Percentiles rank a stretch among this genome's conserved stretches.
Evolutionary conservation across 2,888 invertebrate genomes (phyloP).

Genomic region (Cyrtodaria siliqua): DNA sequence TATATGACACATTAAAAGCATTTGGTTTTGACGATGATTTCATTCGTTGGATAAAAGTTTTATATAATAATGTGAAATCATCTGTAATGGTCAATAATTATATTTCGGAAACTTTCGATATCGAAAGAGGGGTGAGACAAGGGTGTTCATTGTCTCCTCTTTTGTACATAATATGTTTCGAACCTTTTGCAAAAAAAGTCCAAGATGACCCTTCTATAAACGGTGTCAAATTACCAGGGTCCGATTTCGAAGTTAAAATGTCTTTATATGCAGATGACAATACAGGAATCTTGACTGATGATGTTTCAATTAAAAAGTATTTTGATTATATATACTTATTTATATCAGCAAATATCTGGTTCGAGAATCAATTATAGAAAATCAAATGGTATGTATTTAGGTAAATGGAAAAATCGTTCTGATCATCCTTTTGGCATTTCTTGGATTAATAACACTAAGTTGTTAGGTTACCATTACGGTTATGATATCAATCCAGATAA

Average conservation of each 20-base stretch:
- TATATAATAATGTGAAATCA: slow-evolving; percentile 52
- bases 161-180: slow-evolving; percentile 44
- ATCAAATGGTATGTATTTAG: slow-evolving; percentile 54
- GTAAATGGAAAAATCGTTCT: slow-evolving; percentile 59
- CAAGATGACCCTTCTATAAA: slow-evolving; percentile 23
- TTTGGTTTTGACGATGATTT: slow-evolving; percentile 64
- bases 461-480: slow-evolving; percentile 60
- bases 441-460: slow-evolving; percentile 50
- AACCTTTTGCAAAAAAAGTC: slow-evolving; percentile 41
- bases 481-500: slow-evolving; percentile 35
- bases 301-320: not conserved
- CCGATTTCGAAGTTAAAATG: slow-evolving; percentile 29
- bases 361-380: slow-evolving; percentile 55
- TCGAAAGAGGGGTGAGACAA: slow-evolving; percentile 53
- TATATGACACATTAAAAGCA: slow-evolving; percentile 51
- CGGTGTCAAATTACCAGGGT: slow-evolving; percentile 31
- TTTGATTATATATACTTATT: slow-evolving; percentile 17
- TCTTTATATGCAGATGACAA: slow-evolving; percentile 39
- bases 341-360: slow-evolving; percentile 39
- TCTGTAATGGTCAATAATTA: slow-evolving; percentile 57
- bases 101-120: slow-evolving; percentile 47
- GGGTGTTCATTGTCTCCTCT: slow-evolving; percentile 54
- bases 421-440: slow-evolving; percentile 65
- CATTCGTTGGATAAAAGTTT: slow-evolving; percentile 59
- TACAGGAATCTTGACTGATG: slow-evolving; percentile 21